Percentiles rank a stretch among this genome's conserved stretches.
Evolutionary conservation across 1,140 invertebrate genomes (phyloP).

Genomic region (Eufriesea mexicana): DNA sequence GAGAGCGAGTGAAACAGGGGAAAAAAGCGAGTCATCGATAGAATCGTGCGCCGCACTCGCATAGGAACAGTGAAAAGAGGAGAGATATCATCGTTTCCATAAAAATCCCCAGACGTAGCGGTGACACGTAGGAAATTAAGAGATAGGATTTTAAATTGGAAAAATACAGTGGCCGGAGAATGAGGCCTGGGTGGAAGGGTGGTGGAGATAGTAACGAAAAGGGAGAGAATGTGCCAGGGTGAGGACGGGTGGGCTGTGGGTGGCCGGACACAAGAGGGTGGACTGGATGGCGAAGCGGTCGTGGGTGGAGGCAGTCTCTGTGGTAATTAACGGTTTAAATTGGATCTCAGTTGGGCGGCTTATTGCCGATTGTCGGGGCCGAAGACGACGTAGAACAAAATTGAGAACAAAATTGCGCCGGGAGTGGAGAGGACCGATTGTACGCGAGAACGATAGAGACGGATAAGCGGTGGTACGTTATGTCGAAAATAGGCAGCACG

Average conservation of each 20-base stretch:
- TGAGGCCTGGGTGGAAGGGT: conserved; percentile 40
- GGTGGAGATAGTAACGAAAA: conserved; percentile 56
- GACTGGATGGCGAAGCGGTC: background rate
- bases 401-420: conserved; percentile 72
- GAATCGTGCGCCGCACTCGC: conserved; percentile 61
- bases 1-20: background rate
- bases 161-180: conserved; percentile 62
- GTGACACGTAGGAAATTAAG: conserved; percentile 81
- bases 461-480: conserved; percentile 52
- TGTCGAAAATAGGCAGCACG: conserved; percentile 17
- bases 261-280: conserved; percentile 40
- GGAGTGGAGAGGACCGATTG: conserved; percentile 62
- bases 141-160: conserved; percentile 79
- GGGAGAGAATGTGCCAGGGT: conserved; percentile 25
- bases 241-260: conserved; percentile 25
- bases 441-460: conserved; percentile 51
- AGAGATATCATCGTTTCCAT: conserved; percentile 69
- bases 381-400: conserved; percentile 72
- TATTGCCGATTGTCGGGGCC: conserved; percentile 71
- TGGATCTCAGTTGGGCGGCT: conserved; percentile 71
- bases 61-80: conserved; percentile 67
- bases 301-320: conserved; percentile 43
- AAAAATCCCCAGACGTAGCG: conserved; percentile 78
- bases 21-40: conserved; percentile 52
- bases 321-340: conserved; percentile 78